A percentile compares a stretch with the other conserved stretches of the same genome.
These are phyloP conservation scores for Drosophila takahashii DNA, from an alignment of 1,140 invertebrate species.

Conservation along the genomic window DNA sequence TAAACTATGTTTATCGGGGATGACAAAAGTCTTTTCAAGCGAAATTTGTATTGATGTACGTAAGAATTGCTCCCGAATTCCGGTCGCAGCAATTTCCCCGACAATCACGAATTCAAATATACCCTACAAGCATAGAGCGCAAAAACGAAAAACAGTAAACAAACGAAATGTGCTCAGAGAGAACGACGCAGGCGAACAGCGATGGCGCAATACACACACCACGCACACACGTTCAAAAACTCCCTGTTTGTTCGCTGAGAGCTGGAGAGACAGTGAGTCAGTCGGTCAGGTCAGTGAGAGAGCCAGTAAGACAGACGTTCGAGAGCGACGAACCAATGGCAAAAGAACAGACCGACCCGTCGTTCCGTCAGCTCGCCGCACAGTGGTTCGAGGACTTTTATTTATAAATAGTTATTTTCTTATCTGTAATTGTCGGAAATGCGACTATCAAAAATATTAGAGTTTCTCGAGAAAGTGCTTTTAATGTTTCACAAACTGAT, in stretches of 20 bases:
- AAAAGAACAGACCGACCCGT: background rate
- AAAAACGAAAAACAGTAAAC: slow-evolving; percentile 38
- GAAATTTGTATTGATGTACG: no score
- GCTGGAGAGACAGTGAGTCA: slow-evolving; percentile 29
- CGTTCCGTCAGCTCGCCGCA: background rate
- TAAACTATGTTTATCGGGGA: no score
- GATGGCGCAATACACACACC: slow-evolving; percentile 30
- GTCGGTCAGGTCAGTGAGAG: slow-evolving; percentile 19
- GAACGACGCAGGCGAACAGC: background rate
- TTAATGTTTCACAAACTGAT: no score
- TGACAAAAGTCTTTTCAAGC: no score
- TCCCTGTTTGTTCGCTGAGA: slow-evolving; percentile 18
- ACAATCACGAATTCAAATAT: background rate
- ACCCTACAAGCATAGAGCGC: slow-evolving; percentile 4
- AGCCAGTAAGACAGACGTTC: background rate
- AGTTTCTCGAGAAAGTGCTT: no score
- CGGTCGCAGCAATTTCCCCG: no score
- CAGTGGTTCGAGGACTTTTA: background rate
- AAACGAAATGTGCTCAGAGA: slow-evolving; percentile 25
- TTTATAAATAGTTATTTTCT: no score
- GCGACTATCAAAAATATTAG: no score
- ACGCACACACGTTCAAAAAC: slow-evolving; percentile 2
- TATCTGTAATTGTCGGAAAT: no score
- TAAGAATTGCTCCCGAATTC: no score
- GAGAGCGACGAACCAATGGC: background rate